Percentiles rank a stretch among this genome's conserved stretches.
Evolutionary conservation across 1,140 invertebrate genomes (phyloP).

Genomic region (Steinernema khuongi): DNA sequence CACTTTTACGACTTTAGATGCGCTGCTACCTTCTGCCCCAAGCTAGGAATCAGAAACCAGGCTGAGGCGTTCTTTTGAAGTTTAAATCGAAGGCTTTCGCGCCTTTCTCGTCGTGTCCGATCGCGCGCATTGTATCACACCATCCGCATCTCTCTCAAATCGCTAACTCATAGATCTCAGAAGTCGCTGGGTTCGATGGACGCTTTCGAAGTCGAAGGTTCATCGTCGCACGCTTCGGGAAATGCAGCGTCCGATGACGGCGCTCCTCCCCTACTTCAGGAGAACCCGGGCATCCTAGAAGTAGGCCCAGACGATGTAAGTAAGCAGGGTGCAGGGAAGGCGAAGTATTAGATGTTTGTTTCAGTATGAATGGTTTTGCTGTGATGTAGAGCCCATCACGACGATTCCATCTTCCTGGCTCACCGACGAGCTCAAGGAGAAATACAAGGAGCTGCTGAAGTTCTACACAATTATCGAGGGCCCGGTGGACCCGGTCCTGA

Average conservation of each 20-base stretch:
- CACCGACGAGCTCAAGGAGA: neutral
- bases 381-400: too few species aligned
- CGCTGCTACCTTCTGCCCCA: too few species aligned
- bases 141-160: neutral
- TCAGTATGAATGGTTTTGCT: too few species aligned
- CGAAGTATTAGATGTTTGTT: too few species aligned
- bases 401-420: neutral
- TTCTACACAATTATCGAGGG: neutral
- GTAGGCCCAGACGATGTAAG: too few species aligned
- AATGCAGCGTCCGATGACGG: neutral
- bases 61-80: neutral
- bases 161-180: neutral
- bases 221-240: neutral
- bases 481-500: neutral
- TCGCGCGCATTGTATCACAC: neutral
- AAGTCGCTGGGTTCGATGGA: neutral
- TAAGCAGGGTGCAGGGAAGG: too few species aligned
- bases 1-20: too few species aligned
- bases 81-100: neutral
- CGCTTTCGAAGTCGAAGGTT: neutral
- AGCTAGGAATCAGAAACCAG: too few species aligned
- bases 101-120: neutral
- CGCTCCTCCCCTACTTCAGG: too few species aligned
- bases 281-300: neutral
- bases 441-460: neutral